A percentile compares a stretch with the other conserved stretches of the same genome.
Evolutionary conservation across 2,113 vertebrate genomes (phyloP).

Genomic region (Fregetta grallaria): DNA sequence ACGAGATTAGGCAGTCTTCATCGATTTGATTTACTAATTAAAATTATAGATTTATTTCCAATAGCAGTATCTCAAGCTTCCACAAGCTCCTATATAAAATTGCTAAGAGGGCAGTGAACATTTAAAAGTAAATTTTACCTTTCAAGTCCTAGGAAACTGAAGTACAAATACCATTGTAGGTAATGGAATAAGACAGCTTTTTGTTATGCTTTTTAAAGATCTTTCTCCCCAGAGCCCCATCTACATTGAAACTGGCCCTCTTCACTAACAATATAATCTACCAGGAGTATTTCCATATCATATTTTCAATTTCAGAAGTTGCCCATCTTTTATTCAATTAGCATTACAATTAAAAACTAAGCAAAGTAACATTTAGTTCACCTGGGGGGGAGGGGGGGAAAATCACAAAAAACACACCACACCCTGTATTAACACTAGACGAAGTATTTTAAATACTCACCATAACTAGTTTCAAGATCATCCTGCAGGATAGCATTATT

Average conservation of each 20-base stretch:
- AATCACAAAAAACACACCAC: too few species aligned
- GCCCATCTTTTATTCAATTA: background rate
- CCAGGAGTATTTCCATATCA: background rate
- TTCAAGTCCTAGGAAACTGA: background rate
- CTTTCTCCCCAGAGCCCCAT: background rate
- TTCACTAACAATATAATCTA: background rate
- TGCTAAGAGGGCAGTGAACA: background rate
- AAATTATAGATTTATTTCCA: background rate
- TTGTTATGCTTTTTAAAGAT: background rate
- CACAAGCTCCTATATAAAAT: background rate
- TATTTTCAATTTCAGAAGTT: background rate
- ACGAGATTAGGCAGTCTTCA: background rate
- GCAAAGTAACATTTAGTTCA: background rate
- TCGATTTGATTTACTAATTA: background rate
- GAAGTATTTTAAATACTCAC: conserved; percentile 64
- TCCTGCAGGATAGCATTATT: conserved; percentile 92
- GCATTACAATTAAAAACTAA: background rate
- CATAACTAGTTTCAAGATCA: conserved; percentile 91
- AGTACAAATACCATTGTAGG: background rate
- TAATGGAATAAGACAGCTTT: background rate
- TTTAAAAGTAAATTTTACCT: background rate
- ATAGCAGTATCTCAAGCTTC: background rate
- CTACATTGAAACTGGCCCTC: background rate
- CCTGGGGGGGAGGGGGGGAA: too few species aligned
- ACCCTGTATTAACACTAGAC: background rate